Percentiles rank a stretch among this genome's conserved stretches.
These are phyloP conservation scores for Dufourea novaeangliae DNA, from an alignment of 1,140 invertebrate species.

Conservation along the genomic window DNA sequence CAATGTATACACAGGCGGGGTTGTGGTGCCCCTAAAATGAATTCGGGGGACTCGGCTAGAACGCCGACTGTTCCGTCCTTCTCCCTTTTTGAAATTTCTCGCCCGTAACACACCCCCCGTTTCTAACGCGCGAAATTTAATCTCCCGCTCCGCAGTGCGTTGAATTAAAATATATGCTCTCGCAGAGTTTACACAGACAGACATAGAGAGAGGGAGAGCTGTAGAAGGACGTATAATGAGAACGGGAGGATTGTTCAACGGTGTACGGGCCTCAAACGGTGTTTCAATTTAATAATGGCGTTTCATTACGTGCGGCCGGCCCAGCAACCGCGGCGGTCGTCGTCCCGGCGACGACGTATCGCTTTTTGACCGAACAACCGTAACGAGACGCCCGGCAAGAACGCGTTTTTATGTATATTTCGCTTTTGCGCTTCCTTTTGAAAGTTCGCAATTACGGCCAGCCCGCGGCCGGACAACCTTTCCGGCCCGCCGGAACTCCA, in stretches of 20 bases:
- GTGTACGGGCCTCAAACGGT: conserved; percentile 50
- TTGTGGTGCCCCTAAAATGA: conserved; percentile 46
- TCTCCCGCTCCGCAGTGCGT: conserved; percentile 56
- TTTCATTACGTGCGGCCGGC: conserved; percentile 31
- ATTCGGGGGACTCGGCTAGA: too few species aligned
- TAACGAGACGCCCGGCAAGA: conserved; percentile 22
- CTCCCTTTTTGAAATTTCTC: conserved; percentile 61
- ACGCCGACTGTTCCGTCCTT: conserved; percentile 9
- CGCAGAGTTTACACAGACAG: background rate
- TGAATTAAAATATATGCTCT: conserved; percentile 57
- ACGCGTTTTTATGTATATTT: conserved; percentile 34
- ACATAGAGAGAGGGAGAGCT: background rate
- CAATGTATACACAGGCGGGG: background rate
- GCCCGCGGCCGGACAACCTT: background rate
- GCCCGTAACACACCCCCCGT: conserved; percentile 27
- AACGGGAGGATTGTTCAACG: conserved; percentile 56
- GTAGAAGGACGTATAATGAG: conserved; percentile 29
- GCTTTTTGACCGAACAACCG: conserved; percentile 40
- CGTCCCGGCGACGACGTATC: conserved; percentile 21
- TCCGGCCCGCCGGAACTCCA: background rate
- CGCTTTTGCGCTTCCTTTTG: conserved; percentile 12
- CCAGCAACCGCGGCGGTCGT: conserved; percentile 3
- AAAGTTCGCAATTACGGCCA: conserved; percentile 23
- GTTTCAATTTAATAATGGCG: conserved; percentile 49
- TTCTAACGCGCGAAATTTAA: conserved; percentile 61